A percentile compares a stretch with the other conserved stretches of the same genome.
phyloP scores from a whole-genome alignment of 2,888 invertebrate genomes.

The Dolichopus griseipennis region DNA sequence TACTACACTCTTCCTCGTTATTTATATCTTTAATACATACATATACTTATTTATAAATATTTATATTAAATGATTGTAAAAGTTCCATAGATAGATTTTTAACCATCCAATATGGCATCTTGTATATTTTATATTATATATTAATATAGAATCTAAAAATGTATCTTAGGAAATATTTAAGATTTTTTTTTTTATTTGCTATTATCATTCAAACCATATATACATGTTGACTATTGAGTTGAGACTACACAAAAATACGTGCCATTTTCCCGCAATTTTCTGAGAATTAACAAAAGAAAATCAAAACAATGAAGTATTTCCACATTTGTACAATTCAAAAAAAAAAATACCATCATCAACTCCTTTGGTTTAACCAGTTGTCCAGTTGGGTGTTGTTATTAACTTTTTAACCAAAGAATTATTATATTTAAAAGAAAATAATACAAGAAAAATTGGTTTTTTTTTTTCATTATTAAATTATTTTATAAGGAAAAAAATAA shows the following conservation, averaged over 20 bases:
- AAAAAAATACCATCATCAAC: neutral
- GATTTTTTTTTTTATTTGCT: neutral
- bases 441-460: neutral
- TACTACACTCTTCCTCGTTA: too few species aligned
- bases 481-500: neutral
- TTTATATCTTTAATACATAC: too few species aligned
- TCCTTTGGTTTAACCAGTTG: neutral
- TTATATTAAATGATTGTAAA: too few species aligned
- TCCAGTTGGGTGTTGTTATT: neutral
- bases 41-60: too few species aligned
- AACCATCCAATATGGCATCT: too few species aligned
- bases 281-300: neutral
- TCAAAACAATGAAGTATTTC: neutral
- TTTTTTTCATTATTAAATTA: neutral
- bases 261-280: conserved; percentile 1
- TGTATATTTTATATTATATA: too few species aligned
- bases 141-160: too few species aligned
- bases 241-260: neutral
- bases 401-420: neutral
- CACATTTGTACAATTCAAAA: neutral
- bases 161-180: too few species aligned
- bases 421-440: neutral
- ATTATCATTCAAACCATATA: neutral
- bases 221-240: neutral
- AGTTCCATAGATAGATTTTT: too few species aligned